Evolutionary conservation across 1,140 invertebrate genomes (phyloP), one percentile per base, ranked within the genome.

Genomic region (Philaenus spumarius): DNA sequence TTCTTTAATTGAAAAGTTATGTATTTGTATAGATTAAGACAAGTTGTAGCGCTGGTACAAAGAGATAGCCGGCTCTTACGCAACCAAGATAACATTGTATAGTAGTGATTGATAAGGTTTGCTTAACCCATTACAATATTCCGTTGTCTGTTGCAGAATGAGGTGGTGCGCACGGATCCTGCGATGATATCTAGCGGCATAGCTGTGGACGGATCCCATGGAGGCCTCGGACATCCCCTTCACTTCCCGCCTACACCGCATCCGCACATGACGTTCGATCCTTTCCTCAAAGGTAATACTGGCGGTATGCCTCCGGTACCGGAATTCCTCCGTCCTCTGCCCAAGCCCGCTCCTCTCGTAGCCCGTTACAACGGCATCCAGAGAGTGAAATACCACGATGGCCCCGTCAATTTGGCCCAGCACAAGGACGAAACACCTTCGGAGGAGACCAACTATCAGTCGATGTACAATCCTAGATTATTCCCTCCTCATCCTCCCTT

Each of bases 301-400:
- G 50, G 43, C 23, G 17, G 30, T 5, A 39, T 58, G 14, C 50
- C 61, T 2, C 43, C 61, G 19, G 59, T 64, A 34, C 59, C 62
- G 14, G 64, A 66, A 55, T 66, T 66, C 55, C 58, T 66, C 2
- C 60, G 64, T 1, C 64, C 64, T 11, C 60, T 65, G 12, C 64
- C 61, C 1, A 63, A 63, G 26, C 46, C 59, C 0, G 48, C 54
- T 46, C 53, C 59, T 35, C 56, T 47, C 4, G 54, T 56, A 43
- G 17, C 60, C 2, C 26, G 56, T 46, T 42, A 51, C 54, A 40
- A 60, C 55, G 37, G 43, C 23, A 26, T 24, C 6, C 46, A 48
- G 14, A 40, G 14, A 15, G 20, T 35, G 6, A 54, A 43, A 17
- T 43, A 20, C 35, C 20, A 54, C 5, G 20, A 30, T 2, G 42